Percentiles rank a stretch among this genome's conserved stretches.
These are phyloP conservation scores for Willisornis vidua DNA, from an alignment of 2,113 vertebrate genomes.

Conservation along the genomic window DNA sequence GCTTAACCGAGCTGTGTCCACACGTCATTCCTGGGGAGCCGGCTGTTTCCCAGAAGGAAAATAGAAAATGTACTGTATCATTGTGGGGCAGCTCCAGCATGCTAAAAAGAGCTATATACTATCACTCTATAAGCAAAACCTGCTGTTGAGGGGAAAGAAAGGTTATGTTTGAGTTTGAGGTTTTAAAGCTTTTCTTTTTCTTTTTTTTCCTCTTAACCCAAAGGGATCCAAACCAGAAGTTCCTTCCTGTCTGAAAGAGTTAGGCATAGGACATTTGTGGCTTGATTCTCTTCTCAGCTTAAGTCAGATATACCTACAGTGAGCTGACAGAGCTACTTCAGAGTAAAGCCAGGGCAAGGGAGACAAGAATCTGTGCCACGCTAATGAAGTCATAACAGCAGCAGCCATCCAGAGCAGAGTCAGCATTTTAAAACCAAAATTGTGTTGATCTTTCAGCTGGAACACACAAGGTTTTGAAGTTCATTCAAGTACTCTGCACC, in stretches of 20 bases:
- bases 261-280: background rate
- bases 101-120: background rate
- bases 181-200: background rate
- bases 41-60: constrained; percentile 22
- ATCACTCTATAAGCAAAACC: constrained; percentile 55
- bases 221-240: constrained; percentile 54
- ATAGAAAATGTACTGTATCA: background rate
- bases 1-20: background rate
- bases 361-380: background rate
- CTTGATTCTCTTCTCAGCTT: background rate
- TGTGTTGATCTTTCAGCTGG: constrained; percentile 41
- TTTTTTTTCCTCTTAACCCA: background rate
- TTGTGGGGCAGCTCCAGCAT: constrained; percentile 22
- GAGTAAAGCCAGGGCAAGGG: background rate
- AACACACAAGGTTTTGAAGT: constrained; percentile 40
- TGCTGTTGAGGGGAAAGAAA: constrained; percentile 55
- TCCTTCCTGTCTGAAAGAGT: constrained; percentile 37
- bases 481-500: constrained; percentile 17
- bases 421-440: constrained; percentile 50
- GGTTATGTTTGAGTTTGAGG: constrained; percentile 45
- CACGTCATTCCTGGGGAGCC: background rate
- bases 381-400: constrained; percentile 23
- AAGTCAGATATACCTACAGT: background rate
- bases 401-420: background rate
- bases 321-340: constrained; percentile 15